phyloP scores from a whole-genome alignment of 2,797 vertebrate species.

The Hypotaenidia philippensis region DNA sequence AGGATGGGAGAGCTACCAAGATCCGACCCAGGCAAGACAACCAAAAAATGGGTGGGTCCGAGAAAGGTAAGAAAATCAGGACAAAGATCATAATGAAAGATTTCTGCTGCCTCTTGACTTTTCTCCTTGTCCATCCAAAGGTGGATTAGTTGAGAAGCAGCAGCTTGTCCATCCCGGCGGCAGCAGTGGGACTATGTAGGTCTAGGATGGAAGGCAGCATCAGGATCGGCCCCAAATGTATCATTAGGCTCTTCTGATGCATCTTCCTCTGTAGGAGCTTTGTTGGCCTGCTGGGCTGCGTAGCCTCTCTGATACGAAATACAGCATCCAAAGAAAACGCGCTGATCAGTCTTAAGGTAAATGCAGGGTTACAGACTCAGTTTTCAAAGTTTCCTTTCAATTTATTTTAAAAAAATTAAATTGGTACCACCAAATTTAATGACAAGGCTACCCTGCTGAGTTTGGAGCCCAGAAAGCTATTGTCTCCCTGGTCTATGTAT shows the following conservation, averaged over 20 bases:
- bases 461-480: constrained; percentile 80
- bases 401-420: constrained; percentile 73
- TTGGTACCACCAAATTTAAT: constrained; percentile 81
- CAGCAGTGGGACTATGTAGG: not conserved
- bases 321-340: constrained; percentile 23
- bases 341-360: constrained; percentile 72
- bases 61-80: not conserved
- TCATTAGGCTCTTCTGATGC: not conserved
- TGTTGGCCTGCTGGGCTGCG: not conserved
- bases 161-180: not conserved
- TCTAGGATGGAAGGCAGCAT: not conserved
- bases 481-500: constrained; percentile 82
- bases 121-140: not conserved
- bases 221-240: not conserved
- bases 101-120: not conserved
- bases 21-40: not conserved
- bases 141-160: not conserved
- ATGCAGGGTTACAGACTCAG: constrained; percentile 73
- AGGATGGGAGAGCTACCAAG: not conserved
- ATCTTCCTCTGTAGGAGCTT: constrained; percentile 18
- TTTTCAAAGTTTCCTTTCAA: constrained; percentile 79
- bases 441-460: constrained; percentile 83
- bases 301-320: not conserved
- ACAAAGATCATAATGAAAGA: not conserved
- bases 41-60: not conserved